Conservation (phyloP, 2,113 vertebrate genomes). For the Menidia beryllina region DNA sequence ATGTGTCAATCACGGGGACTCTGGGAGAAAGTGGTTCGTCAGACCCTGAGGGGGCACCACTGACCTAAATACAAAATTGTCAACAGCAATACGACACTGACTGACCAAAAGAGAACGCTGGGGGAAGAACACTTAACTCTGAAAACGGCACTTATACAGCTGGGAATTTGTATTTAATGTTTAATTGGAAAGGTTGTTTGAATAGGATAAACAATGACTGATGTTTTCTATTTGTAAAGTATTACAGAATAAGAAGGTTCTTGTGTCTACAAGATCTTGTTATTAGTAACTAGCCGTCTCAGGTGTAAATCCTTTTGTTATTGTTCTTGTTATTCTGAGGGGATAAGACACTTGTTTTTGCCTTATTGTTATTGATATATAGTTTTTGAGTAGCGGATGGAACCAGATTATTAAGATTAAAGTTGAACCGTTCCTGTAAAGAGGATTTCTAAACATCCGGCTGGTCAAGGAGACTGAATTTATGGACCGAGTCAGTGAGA, state of each 20-base stretch:
- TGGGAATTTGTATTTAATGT: conserved; percentile 9
- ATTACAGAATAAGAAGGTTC: conserved; percentile 1
- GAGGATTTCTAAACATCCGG: conserved; percentile 62
- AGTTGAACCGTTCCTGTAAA: conserved; percentile 56
- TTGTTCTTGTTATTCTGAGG: conserved; percentile 2
- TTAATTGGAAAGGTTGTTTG: conserved; percentile 4
- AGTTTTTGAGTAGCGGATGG: conserved; percentile 27
- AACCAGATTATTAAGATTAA: conserved; percentile 57
- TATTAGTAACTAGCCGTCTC: conserved; percentile 26
- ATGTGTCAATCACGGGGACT: conserved; percentile 81
- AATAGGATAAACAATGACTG: not conserved
- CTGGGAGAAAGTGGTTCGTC: conserved; percentile 79
- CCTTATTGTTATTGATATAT: conserved; percentile 42
- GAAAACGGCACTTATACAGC: conserved; percentile 16
- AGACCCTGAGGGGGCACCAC: conserved; percentile 79
- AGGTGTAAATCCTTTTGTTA: conserved; percentile 49
- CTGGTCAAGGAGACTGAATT: conserved; percentile 19
- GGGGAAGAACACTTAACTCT: conserved; percentile 61
- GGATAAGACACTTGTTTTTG: conserved; percentile 42
- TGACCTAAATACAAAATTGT: conserved; percentile 85
- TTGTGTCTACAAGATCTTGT: conserved; percentile 1
- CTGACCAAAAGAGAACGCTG: conserved; percentile 53
- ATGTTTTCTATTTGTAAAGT: not conserved
- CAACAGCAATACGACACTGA: conserved; percentile 75
- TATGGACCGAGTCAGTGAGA: conserved; percentile 20